These are phyloP conservation scores for Drosophila pullipes DNA, from an alignment of 2,888 invertebrate genomes.

Conservation along the genomic window DNA sequence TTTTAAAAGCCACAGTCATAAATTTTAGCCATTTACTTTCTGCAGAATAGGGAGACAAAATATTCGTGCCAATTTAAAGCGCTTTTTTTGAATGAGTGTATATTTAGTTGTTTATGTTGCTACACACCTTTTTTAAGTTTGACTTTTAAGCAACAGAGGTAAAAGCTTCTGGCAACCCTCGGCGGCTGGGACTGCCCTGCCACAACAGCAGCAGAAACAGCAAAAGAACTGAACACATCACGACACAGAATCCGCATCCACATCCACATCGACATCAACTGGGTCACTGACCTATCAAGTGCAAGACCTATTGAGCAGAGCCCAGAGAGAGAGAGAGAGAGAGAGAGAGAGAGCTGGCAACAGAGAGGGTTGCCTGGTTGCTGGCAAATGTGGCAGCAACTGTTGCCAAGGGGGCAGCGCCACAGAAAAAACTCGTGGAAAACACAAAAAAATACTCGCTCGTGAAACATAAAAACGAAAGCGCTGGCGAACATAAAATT, in stretches of 20 bases:
- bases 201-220: slow-evolving; percentile 60
- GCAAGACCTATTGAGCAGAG: slow-evolving; percentile 79
- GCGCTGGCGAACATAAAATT: slow-evolving; percentile 79
- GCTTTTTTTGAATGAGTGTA: background rate
- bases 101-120: background rate
- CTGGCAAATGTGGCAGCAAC: slow-evolving; percentile 57
- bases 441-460: slow-evolving; percentile 32
- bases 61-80: too few species aligned
- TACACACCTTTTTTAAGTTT: slow-evolving; percentile 46
- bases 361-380: slow-evolving; percentile 33
- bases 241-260: slow-evolving; percentile 24
- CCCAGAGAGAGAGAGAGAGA: background rate
- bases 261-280: slow-evolving; percentile 57
- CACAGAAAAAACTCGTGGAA: slow-evolving; percentile 32
- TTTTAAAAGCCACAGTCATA: background rate
- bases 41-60: background rate
- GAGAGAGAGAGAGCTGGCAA: slow-evolving; percentile 23
- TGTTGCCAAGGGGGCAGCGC: slow-evolving; percentile 45
- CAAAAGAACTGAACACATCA: slow-evolving; percentile 23
- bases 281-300: slow-evolving; percentile 85
- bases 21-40: too few species aligned
- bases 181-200: slow-evolving; percentile 64
- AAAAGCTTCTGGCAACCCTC: slow-evolving; percentile 58
- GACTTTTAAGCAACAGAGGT: slow-evolving; percentile 31
- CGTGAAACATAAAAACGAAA: slow-evolving; percentile 68